These are phyloP conservation scores for Ginglymostoma cirratum DNA, from an alignment of 2,113 vertebrate species.

Conservation along the genomic window DNA sequence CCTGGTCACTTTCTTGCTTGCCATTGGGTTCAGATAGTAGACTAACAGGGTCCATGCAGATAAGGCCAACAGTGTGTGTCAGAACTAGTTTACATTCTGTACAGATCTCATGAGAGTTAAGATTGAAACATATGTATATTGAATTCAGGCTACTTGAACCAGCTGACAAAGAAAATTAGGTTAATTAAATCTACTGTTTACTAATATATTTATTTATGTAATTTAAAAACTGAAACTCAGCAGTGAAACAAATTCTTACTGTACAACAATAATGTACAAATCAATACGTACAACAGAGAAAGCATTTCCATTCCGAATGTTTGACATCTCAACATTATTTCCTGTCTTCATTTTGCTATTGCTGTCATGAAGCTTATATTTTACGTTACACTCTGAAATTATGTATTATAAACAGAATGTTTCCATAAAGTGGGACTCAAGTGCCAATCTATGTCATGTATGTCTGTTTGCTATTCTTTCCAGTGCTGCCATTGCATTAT, in stretches of 20 bases:
- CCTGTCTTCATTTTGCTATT: not conserved
- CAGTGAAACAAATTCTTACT: not conserved
- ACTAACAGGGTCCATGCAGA: too few species aligned
- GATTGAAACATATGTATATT: too few species aligned
- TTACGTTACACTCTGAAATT: not conserved
- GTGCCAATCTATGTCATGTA: not conserved
- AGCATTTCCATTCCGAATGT: not conserved
- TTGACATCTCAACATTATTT: not conserved
- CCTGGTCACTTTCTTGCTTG: too few species aligned
- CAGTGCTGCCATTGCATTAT: constrained; percentile 69
- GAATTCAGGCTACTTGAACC: not conserved
- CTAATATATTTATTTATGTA: not conserved
- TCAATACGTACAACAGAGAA: not conserved
- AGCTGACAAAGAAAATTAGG: not conserved
- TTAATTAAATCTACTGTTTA: not conserved
- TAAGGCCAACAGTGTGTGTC: too few species aligned
- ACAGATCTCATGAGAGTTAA: too few species aligned
- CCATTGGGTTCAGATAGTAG: too few species aligned
- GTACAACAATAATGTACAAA: not conserved
- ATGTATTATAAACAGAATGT: not conserved
- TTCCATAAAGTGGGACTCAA: not conserved
- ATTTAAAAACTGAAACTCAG: not conserved
- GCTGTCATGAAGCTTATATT: not conserved
- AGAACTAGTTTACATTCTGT: too few species aligned
- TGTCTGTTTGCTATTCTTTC: not conserved